These are phyloP conservation scores for Toxostoma redivivum DNA, from an alignment of 2,113 vertebrate genomes.

Conservation along the genomic window DNA sequence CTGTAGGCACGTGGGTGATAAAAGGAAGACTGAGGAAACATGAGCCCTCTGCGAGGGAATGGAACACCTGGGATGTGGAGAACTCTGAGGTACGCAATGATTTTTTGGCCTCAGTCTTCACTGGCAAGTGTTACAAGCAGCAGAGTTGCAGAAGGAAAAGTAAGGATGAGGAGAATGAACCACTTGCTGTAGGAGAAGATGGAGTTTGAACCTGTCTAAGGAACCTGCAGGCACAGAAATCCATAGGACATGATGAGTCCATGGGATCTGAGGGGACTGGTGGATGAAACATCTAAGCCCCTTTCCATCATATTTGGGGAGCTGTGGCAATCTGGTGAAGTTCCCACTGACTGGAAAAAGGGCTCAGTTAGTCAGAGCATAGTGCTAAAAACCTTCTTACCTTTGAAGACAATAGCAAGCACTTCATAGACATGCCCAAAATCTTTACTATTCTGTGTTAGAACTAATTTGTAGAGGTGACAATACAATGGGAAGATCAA, in stretches of 20 bases:
- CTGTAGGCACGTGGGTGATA: neutral
- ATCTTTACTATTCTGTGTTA: neutral
- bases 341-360: neutral
- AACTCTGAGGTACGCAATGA: no score
- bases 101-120: neutral
- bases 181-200: neutral
- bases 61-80: no score
- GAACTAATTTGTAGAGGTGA: neutral
- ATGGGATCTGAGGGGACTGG: neutral
- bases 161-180: neutral
- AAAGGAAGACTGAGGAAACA: neutral
- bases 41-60: rapidly evolving
- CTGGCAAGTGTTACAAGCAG: neutral
- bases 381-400: neutral
- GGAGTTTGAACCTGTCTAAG: rapidly evolving
- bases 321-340: neutral
- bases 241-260: rapidly evolving
- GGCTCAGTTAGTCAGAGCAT: neutral
- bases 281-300: neutral
- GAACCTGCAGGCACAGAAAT: neutral
- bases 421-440: neutral
- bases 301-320: neutral
- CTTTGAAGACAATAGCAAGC: neutral
- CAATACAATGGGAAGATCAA: neutral
- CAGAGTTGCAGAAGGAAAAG: neutral